These are phyloP conservation scores for Coregonus sp. DNA, from an alignment of 2,797 vertebrate genomes.

Conservation along the genomic window DNA sequence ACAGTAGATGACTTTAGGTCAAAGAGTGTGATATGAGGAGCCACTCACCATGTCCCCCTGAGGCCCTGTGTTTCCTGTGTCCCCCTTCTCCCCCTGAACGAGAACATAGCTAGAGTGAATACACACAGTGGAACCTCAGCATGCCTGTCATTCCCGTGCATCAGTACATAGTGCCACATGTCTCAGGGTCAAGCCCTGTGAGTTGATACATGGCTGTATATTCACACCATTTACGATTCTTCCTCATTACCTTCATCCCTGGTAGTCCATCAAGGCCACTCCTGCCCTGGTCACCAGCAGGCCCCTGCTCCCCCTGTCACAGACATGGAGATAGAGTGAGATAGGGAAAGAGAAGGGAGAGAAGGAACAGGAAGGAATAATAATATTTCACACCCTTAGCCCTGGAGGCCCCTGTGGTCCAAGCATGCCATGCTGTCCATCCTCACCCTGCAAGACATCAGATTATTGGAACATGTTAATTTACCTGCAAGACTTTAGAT, in stretches of 20 bases:
- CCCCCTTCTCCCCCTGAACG: conserved; percentile 57
- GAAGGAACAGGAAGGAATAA: background rate
- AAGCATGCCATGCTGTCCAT: conserved; percentile 70
- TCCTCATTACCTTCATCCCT: conserved; percentile 71
- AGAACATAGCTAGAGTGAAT: background rate
- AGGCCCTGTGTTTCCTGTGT: conserved; percentile 44
- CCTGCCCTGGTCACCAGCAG: conserved; percentile 67
- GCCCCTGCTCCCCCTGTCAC: conserved; percentile 65
- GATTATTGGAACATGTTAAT: background rate
- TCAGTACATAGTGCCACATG: too few species aligned
- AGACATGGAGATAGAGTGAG: background rate
- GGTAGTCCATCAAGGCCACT: conserved; percentile 58
- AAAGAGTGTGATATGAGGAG: background rate
- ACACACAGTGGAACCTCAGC: background rate
- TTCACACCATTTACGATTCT: background rate
- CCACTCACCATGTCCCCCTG: conserved; percentile 44
- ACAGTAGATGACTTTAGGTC: background rate
- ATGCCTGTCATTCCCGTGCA: background rate
- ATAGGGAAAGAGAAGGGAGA: background rate
- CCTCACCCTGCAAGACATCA: conserved; percentile 70
- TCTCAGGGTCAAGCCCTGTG: background rate
- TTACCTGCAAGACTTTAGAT: conserved; percentile 56
- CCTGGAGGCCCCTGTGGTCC: conserved; percentile 71
- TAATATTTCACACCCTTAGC: conserved; percentile 68
- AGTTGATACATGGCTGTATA: background rate